Conservation (phyloP, 2,888 invertebrate genomes). For the Invenusta paracnida region DNA sequence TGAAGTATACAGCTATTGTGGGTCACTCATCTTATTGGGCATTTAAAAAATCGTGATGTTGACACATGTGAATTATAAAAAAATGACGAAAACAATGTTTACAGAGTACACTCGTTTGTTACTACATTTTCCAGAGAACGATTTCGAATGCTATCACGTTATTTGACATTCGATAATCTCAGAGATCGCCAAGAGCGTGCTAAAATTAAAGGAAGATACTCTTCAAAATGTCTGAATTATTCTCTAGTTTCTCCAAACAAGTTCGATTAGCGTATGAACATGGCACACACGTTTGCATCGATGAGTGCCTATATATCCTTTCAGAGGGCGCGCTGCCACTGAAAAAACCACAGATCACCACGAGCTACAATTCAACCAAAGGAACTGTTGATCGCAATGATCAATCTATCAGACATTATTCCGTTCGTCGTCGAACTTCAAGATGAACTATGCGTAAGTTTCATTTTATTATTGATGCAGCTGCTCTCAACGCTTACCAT, state of each 20-base stretch:
- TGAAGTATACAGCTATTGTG: conserved; percentile 28
- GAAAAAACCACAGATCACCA: background rate
- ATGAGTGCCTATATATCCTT: conserved; percentile 24
- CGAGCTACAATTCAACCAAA: conserved; percentile 17
- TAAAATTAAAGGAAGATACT: background rate
- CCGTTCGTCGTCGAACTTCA: background rate
- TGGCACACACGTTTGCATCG: background rate
- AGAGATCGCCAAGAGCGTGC: background rate
- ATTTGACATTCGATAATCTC: conserved; percentile 6
- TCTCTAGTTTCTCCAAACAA: conserved; percentile 5
- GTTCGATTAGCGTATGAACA: background rate
- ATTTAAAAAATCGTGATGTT: background rate
- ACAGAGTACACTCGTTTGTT: conserved; percentile 3
- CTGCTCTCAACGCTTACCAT: conserved; percentile 26
- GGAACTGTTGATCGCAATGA: conserved; percentile 30
- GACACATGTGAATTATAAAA: conserved; percentile 24
- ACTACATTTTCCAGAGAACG: conserved; percentile 35
- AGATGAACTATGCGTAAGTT: conserved; percentile 11
- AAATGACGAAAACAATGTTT: conserved; percentile 5
- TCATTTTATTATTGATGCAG: conserved; percentile 24
- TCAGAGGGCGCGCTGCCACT: background rate
- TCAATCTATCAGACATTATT: conserved; percentile 19
- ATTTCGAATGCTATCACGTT: conserved; percentile 24
- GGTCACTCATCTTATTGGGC: conserved; percentile 19
- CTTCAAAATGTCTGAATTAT: too few species aligned